Base-by-base conservation (phyloP, 2,797 vertebrate genomes). In the Anisognathus igniventris region DNA sequence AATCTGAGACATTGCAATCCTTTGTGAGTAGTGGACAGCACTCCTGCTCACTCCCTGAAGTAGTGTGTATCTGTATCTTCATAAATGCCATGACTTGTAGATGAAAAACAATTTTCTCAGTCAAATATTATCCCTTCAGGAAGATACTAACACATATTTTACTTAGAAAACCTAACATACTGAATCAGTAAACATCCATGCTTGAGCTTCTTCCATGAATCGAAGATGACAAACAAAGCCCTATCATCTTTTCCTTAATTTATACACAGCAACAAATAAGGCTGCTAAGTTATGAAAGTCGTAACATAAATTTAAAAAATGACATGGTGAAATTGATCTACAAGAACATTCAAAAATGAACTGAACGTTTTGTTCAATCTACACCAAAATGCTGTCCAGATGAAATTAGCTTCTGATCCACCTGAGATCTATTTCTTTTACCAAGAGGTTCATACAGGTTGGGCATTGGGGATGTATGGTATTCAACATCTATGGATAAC, bases 81-180 rank as follows among this genome's bases (percentile, higher is more conserved):
- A 70, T 0, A 24, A 28, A 42, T 33, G 30, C 0, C 31, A 39
- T 0, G 2, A 61, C 27, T 30, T 45, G 24, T 12, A 71, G 35
- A 35, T 60, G 75, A 70, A 88, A 27, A 71, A n/a, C 23, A 15
- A n/a, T 75, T 72, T 79, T 51, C 27, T 67, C 71, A 25, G 39
- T 68, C 57, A 68, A 68, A 22, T 60, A 51, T 23, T 12, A 37
- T 24, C 28, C 47, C 37, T 83, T 61, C 56, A 62, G 23, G 45
- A 92, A 70, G 19, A 60, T 21, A 64, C 4, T 31, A 61, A 37
- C 3, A 0, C 15, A 15, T 33, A n/a, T 15, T 56, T 56, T n/a
- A 35, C 27, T 54, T 51, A 31, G 42, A 64, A 83, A 83, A 40
- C 15, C 31, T 66, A 45, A 51, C 22, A 28, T 39, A 30, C 6